A percentile compares a stretch with the other conserved stretches of the same genome.
phyloP scores from a whole-genome alignment of 37 sponge, comb jelly and placozoan species.

The Bolinopsis microptera region DNA sequence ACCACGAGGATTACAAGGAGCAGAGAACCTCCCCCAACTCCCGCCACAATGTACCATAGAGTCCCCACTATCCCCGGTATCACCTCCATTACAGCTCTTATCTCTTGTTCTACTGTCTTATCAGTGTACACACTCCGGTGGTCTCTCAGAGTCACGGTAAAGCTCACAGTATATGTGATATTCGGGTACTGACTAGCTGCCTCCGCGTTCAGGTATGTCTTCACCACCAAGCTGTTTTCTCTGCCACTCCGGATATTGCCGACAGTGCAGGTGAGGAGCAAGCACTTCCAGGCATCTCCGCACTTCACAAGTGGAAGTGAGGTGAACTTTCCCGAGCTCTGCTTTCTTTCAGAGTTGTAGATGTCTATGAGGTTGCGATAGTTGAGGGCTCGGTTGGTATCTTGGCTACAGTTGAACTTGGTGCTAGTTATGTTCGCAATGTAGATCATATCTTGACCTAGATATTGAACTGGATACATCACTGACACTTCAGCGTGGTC shows the following conservation, averaged over 20 bases:
- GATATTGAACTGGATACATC: not conserved
- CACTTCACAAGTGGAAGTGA: not conserved
- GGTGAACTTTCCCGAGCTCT: not conserved
- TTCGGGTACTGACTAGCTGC: not conserved
- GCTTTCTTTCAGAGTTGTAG: not conserved
- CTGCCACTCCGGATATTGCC: not conserved
- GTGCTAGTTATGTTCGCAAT: not conserved
- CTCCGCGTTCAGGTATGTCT: conserved; percentile 16
- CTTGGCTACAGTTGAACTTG: not conserved
- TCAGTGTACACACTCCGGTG: not conserved
- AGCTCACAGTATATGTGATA: not conserved
- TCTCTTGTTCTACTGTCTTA: not conserved
- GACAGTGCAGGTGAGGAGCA: not conserved
- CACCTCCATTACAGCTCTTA: not conserved
- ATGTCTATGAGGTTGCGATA: not conserved
- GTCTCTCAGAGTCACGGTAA: not conserved
- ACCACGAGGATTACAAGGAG: not conserved
- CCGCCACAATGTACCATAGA: conserved; percentile 23
- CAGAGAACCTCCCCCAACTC: not conserved
- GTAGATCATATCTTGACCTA: not conserved
- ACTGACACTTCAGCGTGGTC: not conserved
- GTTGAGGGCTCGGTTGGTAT: not conserved
- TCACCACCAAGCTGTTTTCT: not conserved
- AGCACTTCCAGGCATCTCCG: not conserved
- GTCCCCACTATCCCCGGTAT: not conserved